phyloP scores from a whole-genome alignment of 2,888 invertebrate species.

The Melangyna quadrimaculata region DNA sequence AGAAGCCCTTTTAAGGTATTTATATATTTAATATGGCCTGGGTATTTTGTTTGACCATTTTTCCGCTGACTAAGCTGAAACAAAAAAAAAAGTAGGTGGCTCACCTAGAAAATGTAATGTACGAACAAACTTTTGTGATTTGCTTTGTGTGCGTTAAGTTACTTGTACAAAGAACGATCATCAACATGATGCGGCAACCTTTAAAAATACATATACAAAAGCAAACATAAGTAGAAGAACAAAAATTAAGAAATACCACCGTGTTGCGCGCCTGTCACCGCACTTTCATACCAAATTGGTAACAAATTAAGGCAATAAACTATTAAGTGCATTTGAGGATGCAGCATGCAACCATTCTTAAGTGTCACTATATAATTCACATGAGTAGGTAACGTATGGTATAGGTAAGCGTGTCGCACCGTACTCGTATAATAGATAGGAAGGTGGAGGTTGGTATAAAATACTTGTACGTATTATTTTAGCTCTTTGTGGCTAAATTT shows the following conservation, averaged over 20 bases:
- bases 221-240: neutral
- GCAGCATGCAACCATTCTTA: slow-evolving; percentile 38
- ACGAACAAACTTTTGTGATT: neutral
- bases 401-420: neutral
- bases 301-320: slow-evolving; percentile 63
- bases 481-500: slow-evolving; percentile 54
- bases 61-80: neutral
- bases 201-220: neutral
- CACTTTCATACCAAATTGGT: slow-evolving; percentile 58
- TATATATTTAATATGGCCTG: too few species aligned
- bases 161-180: slow-evolving; percentile 33
- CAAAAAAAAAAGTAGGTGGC: slow-evolving; percentile 41
- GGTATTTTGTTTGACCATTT: slow-evolving; percentile 15
- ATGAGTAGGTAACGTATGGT: neutral
- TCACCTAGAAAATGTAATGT: slow-evolving; percentile 39
- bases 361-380: slow-evolving; percentile 50
- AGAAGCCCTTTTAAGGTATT: slow-evolving; percentile 56
- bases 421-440: neutral
- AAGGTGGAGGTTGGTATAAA: neutral
- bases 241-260: slow-evolving; percentile 19
- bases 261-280: slow-evolving; percentile 34
- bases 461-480: neutral
- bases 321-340: slow-evolving; percentile 55
- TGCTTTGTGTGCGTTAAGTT: neutral
- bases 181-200: slow-evolving; percentile 2